These are phyloP conservation scores for Sebastes fasciatus DNA, from an alignment of 2,113 vertebrate species.

Conservation along the genomic window DNA sequence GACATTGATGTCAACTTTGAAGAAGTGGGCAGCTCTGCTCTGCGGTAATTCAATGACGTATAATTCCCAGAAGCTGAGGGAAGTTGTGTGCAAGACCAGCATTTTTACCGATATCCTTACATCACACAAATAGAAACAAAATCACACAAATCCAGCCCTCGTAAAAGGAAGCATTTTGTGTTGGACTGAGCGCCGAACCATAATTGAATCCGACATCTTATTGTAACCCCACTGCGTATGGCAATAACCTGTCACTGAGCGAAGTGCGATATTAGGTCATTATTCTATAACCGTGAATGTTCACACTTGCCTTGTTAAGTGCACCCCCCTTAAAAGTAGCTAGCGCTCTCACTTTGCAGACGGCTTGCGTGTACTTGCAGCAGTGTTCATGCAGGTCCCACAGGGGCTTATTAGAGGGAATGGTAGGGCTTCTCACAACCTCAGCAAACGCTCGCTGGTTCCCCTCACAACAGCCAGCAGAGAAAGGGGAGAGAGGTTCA, in stretches of 20 bases:
- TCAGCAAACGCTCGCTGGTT: conserved; percentile 61
- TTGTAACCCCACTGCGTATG: conserved; percentile 32
- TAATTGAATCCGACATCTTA: conserved; percentile 52
- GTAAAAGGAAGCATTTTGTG: conserved; percentile 33
- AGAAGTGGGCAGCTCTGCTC: conserved; percentile 7
- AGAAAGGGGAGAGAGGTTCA: conserved; percentile 60
- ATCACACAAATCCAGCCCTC: conserved; percentile 6
- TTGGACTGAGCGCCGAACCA: conserved; percentile 1
- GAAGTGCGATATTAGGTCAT: conserved; percentile 62
- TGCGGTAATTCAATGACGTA: conserved; percentile 5
- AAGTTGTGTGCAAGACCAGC: neutral
- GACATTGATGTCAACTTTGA: neutral
- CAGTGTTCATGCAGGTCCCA: conserved; percentile 82
- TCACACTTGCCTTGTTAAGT: conserved; percentile 72
- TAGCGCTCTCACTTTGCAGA: conserved; percentile 79
- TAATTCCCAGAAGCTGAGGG: neutral
- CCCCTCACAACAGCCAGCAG: conserved; percentile 63
- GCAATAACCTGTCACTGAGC: conserved; percentile 56
- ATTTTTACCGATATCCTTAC: conserved; percentile 3
- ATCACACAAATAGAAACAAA: conserved; percentile 8
- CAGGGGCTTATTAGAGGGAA: conserved; percentile 88
- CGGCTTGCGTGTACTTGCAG: conserved; percentile 80
- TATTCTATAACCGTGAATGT: conserved; percentile 68
- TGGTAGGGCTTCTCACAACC: conserved; percentile 71
- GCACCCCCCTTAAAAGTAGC: conserved; percentile 42